Conservation (phyloP, 2,888 invertebrate species). For the Teleogryllus oceanicus region DNA sequence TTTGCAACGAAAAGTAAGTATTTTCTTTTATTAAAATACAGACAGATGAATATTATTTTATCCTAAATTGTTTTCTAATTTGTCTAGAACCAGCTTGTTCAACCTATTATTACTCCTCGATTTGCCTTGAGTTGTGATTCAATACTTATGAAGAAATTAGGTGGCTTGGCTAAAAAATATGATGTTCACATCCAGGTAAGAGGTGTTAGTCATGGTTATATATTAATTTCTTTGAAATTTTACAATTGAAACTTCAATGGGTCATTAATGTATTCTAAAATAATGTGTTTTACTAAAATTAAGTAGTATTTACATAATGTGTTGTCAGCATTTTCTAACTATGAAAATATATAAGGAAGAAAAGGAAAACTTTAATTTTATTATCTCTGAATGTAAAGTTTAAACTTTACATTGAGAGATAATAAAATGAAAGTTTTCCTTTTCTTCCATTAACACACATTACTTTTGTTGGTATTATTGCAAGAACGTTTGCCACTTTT, state of each 20-base stretch:
- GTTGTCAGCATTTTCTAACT: too few species aligned
- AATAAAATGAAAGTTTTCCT: too few species aligned
- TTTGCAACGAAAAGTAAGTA: conserved; percentile 3
- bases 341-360: neutral
- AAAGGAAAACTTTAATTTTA: conserved; percentile 30
- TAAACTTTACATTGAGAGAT: too few species aligned
- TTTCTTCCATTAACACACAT: too few species aligned
- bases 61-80: neutral
- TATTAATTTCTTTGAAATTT: neutral
- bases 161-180: conserved; percentile 62
- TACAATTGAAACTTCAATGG: too few species aligned
- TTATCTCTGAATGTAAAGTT: conserved; percentile 42
- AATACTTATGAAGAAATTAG: conserved; percentile 65
- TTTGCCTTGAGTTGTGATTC: conserved; percentile 78
- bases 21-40: neutral
- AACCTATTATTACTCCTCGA: conserved; percentile 75
- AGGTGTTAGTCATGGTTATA: neutral
- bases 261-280: too few species aligned
- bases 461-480: too few species aligned
- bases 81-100: conserved; percentile 64
- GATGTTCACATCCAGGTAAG: conserved; percentile 72
- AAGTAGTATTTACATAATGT: too few species aligned
- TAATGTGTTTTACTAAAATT: too few species aligned
- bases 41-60: conserved; percentile 23
- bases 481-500: too few species aligned